Evolutionary conservation across 2,888 invertebrate species (phyloP).

Genomic region (Hanleya hanleyi): DNA sequence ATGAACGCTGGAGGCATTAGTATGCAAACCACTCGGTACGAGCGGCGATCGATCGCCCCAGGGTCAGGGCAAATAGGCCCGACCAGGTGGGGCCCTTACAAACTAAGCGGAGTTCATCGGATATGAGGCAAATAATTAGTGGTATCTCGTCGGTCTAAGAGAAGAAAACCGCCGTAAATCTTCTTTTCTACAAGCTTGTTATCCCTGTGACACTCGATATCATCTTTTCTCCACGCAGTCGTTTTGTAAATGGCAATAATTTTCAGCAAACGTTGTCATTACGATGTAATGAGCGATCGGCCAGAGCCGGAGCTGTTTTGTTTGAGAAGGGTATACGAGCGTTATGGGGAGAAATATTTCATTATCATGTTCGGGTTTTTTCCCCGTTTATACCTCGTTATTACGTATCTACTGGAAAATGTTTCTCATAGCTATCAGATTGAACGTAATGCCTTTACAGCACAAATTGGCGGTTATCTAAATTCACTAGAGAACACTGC

Average conservation of each 20-base stretch:
- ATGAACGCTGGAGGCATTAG: too few species aligned
- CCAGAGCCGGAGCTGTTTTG: too few species aligned
- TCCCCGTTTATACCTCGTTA: too few species aligned
- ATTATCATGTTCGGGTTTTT: too few species aligned
- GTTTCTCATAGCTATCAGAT: too few species aligned
- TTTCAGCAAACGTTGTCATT: neutral
- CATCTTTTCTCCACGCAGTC: neutral
- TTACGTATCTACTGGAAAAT: too few species aligned
- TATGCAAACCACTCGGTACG: neutral
- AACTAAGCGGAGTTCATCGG: neutral
- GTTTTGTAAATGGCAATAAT: slow-evolving; percentile 8
- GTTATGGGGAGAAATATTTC: too few species aligned
- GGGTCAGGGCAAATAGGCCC: neutral
- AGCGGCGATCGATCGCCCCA: neutral
- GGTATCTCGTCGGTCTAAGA: neutral
- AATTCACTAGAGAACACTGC: too few species aligned
- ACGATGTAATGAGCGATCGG: neutral
- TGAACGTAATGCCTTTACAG: too few species aligned
- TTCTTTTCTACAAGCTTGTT: neutral
- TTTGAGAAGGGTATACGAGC: too few species aligned
- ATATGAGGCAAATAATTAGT: slow-evolving; percentile 1
- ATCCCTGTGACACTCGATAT: neutral
- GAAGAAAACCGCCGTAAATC: neutral
- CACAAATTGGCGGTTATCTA: too few species aligned
- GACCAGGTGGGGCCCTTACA: neutral